Evolutionary conservation across 2,888 invertebrate species (phyloP), one percentile per base, ranked within the genome.

Genomic region (Tuta absoluta): DNA sequence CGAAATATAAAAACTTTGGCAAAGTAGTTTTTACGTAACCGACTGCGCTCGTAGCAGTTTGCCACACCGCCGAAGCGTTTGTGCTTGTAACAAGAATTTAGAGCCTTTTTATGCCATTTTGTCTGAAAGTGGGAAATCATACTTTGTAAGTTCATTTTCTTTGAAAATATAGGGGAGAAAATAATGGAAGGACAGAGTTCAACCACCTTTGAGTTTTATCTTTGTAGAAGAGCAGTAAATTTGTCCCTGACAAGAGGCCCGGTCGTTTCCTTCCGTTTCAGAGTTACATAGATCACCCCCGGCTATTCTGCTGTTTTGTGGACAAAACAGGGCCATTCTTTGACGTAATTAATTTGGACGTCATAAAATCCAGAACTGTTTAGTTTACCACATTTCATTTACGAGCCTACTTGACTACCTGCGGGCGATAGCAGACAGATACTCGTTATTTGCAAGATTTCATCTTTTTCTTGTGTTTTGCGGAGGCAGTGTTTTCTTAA

Each of bases 161-260:
- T 45, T 17, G 17, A 5, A 17, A 45, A 45, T 17, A 45, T 45
- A 45, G 2, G 45, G 8, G 41, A 8, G n/a, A 37, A 37, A 37
- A 37, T 58, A 56, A 56, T 28, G 19, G 19, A 19, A 14, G 59
- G 11, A 59, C 37, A 4, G 10, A 23, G 59, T 59, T 59, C 59
- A 59, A 59, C 23, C 45, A 41, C 59, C 59, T 58, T 58, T 37
- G 45, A 45, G 45, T 45, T 59, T 23, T 59, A 38, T 59, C 59
- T 21, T 59, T 59, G 37, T 38, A 21, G 7, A 37, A 10, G 11
- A 24, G 45, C 59, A 41, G 59, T 59, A 59, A 59, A 59, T 59
- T 59, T 8, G 45, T 45, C 45, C 45, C 59, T 45, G 59, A 59
- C 59, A 59, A 59, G 41, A n/a, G 23, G n/a, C 19, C 21, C 41